Evolutionary conservation across 2,888 invertebrate genomes (phyloP), one percentile per base, ranked within the genome.

Genomic region (Liposcelis brunnea): DNA sequence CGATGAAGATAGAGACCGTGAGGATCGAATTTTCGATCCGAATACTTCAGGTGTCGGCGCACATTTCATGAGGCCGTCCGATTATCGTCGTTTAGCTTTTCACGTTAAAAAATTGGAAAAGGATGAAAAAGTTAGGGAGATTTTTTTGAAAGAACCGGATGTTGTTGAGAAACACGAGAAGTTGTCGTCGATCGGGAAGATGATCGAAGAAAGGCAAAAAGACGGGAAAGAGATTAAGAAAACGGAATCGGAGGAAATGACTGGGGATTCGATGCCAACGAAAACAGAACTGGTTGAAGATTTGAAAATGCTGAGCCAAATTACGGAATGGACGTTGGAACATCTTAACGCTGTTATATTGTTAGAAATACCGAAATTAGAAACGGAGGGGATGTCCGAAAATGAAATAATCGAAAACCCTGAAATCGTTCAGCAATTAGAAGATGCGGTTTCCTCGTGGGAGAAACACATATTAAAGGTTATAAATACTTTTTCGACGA

Each of bases 321-420:
- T 61, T 33, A 66, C 67, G 1, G 58, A 65, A 19, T 67, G 67
- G 72, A 79, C 80, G 0, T 69, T 77, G 51, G 77, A 80, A 50
- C 81, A 84, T 56, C 70, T 81, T 6, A 80, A 80, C 58, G 79
- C 77, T n/a, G 81, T 81, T 50, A 72, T 77, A 33, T 70, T 77
- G 19, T 60, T 80, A 16, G 72, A 73, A 0, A 70, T 80, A 63
- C 74, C 75, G 12, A 40, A 18, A 16, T 16, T 40, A 1, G 67
- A 69, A 46, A 68, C 78, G 43, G 67, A 73, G 0, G 65, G 68
- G 15, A 57, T 77, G 15, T 54, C 61, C 1, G 63, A 65, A 18
- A 61, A 48, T 44, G 53, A 54, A 32, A 60, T 59, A 12, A 58
- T 58, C 19, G 7, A 40, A n/a, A 35, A 35, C 14, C 5, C 4